Base-by-base conservation (phyloP, 2,888 invertebrate species). In the Sarcophaga subvicina region DNA sequence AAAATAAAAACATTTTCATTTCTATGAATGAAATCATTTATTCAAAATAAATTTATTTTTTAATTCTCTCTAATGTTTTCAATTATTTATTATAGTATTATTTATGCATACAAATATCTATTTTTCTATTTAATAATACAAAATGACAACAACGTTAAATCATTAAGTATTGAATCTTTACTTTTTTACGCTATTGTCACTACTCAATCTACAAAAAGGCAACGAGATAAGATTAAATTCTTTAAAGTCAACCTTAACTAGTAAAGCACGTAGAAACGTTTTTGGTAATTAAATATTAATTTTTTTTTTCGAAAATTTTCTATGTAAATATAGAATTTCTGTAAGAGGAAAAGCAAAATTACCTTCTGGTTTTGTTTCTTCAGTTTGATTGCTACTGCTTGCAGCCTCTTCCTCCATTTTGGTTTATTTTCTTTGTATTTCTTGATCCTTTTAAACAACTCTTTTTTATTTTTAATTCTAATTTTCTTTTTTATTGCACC, bases 341-440 rank as follows among this genome's bases (percentile, higher is more conserved):
- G 1, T 37, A 37, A 37, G 37, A 37, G 2, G 37, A 37, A 37
- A 37, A 37, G 37, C 10, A 20, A 37, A 76, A 73, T 85, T 85
- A 85, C 85, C 85, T 85, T 85, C 81, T 64, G 59, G 47, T 25
- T 81, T 69, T 75, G 78, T 82, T 75, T 85, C 85, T 62, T 72
- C 73, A 45, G 20, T 37, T 64, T 73, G 73, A 60, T 69, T 80
- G 66, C 70, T 71, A 76, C 25, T 72, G 10, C 22, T n/a, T 45
- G 73, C 27, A 70, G 73, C 62, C 20, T 63, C 37, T 59, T 60
- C 78, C 81, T 81, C 78, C 85, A 85, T 81, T 70, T 72, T 73
- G 20, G 37, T 72, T 54, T 72, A 63, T 60, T 45, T 77, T 76
- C 17, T 47, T 73, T 25, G 27, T 73, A 4, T 49, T 49, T 75